Percentiles rank a stretch among this genome's conserved stretches.
Conservation (phyloP, 2,888 invertebrate genomes). For the Andrena chrysosceles region DNA sequence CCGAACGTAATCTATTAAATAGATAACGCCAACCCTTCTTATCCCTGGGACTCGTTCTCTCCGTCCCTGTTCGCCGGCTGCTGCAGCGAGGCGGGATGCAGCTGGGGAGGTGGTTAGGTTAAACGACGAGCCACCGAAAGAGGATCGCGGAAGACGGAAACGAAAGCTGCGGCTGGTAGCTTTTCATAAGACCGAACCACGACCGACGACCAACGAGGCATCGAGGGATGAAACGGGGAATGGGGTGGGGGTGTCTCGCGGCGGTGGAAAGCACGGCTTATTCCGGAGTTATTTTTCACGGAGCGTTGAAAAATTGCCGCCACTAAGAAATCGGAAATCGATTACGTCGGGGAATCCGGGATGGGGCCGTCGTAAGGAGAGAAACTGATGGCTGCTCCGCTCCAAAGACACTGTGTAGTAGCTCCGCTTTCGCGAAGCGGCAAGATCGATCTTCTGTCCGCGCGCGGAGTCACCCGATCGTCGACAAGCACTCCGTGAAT, state of each 20-base stretch:
- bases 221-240: conserved; percentile 15
- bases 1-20: conserved; percentile 77
- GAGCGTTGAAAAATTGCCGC: conserved; percentile 80
- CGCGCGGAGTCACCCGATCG: conserved; percentile 51
- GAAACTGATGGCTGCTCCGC: conserved; percentile 66
- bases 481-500: conserved; percentile 46
- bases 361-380: conserved; percentile 51
- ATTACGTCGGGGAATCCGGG: conserved; percentile 74
- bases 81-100: conserved; percentile 5
- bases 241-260: conserved; percentile 34
- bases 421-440: conserved; percentile 32
- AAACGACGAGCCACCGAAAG: conserved; percentile 5
- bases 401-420: conserved; percentile 56
- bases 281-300: conserved; percentile 81
- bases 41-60: background rate
- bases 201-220: background rate
- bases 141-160: conserved; percentile 21
- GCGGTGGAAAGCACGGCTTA: conserved; percentile 70
- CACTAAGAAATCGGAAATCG: conserved; percentile 82
- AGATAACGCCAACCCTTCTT: conserved; percentile 68
- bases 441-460: conserved; percentile 60
- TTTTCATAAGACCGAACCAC: conserved; percentile 18
- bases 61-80: background rate
- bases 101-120: conserved; percentile 14
- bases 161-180: conserved; percentile 11